Evolutionary conservation across 1,140 invertebrate species (phyloP).

Genomic region (Bombus turneri): DNA sequence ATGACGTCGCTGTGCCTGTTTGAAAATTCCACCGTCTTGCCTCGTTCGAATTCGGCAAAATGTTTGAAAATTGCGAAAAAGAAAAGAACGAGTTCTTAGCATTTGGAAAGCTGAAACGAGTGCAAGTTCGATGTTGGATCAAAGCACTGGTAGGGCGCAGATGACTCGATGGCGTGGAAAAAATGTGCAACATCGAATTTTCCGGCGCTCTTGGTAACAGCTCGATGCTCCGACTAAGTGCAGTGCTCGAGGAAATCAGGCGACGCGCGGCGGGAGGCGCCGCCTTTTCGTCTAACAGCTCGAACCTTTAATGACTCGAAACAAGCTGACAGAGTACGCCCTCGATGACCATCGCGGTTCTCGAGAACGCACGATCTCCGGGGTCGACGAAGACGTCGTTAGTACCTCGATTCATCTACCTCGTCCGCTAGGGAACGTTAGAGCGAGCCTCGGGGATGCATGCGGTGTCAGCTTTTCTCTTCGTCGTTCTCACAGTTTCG

Average conservation of each 20-base stretch:
- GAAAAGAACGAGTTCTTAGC: too few species aligned
- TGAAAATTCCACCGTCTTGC: too few species aligned
- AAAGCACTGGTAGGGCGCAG: not conserved
- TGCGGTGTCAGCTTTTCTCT: constrained; percentile 44
- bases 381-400: not conserved
- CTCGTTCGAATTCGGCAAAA: too few species aligned
- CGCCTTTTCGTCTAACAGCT: constrained; percentile 56
- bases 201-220: constrained; percentile 1
- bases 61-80: too few species aligned
- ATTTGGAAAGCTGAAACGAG: too few species aligned
- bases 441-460: constrained; percentile 23
- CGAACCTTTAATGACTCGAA: constrained; percentile 74
- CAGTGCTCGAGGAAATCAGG: constrained; percentile 34
- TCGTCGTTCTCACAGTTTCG: constrained; percentile 24
- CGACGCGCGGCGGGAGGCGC: constrained; percentile 38
- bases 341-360: not conserved
- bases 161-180: not conserved
- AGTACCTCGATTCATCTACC: not conserved
- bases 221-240: constrained; percentile 41
- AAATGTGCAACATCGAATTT: constrained; percentile 38
- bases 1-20: too few species aligned
- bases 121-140: too few species aligned
- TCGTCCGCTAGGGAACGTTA: not conserved
- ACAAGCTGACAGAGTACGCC: not conserved
- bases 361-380: constrained; percentile 15